Conservation (phyloP, 2,113 vertebrate species). For the Callorhinus ursinus region DNA sequence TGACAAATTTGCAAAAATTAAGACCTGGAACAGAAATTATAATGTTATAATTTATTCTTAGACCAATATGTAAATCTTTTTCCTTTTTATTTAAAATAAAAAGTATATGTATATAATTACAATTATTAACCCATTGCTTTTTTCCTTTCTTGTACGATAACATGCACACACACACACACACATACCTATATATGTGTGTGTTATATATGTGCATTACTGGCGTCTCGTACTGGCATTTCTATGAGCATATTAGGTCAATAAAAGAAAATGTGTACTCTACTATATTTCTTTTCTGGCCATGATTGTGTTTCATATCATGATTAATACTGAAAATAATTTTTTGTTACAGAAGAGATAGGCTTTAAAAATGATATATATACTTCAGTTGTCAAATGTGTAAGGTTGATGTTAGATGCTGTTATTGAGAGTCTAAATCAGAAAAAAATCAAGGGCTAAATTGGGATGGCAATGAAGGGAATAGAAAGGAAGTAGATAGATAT, state of each 20-base stretch:
- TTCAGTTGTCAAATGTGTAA: not conserved
- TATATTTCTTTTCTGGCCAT: slow-evolving; percentile 13
- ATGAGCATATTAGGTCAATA: not conserved
- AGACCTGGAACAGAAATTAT: slow-evolving; percentile 14
- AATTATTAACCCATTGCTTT: not conserved
- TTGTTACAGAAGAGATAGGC: not conserved
- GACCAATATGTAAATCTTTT: not conserved
- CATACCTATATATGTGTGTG: not conserved
- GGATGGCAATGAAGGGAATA: not conserved
- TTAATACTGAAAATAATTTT: not conserved
- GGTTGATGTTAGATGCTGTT: not conserved
- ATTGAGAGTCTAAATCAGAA: not conserved
- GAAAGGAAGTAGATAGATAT: not conserved
- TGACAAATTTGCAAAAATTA: slow-evolving; percentile 44
- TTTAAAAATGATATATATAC: slow-evolving; percentile 7
- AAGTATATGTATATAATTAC: not conserved
- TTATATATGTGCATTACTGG: not conserved
- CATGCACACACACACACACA: not conserved
- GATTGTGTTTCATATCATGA: not conserved
- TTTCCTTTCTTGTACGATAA: not conserved
- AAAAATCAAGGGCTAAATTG: not conserved
- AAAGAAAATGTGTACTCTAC: slow-evolving; percentile 22
- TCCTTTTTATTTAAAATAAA: slow-evolving; percentile 35
- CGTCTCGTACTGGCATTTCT: not conserved
- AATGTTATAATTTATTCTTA: not conserved